Conservation (phyloP, 2,113 vertebrate species). For the Alethe castanea region DNA sequence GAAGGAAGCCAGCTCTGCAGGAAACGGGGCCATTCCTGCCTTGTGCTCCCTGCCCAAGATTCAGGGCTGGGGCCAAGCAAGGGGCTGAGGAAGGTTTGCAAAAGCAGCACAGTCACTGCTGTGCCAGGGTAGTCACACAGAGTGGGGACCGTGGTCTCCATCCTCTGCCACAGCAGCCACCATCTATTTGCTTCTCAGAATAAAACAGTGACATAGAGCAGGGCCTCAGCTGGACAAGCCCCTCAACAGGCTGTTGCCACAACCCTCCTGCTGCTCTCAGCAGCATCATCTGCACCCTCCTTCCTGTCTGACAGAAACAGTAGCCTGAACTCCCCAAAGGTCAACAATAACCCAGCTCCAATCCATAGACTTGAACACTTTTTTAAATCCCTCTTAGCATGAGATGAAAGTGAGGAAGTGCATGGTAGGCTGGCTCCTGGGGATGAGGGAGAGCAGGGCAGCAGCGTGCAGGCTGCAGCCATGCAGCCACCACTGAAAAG, state of each 20-base stretch:
- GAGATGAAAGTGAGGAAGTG: neutral
- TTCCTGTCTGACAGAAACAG: neutral
- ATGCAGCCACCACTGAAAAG: neutral
- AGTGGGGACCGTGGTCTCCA: accelerated
- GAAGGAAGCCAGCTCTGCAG: slow-evolving; percentile 32
- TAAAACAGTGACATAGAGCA: neutral
- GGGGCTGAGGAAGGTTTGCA: neutral
- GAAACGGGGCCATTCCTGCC: neutral
- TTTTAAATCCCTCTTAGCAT: neutral
- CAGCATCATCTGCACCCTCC: neutral
- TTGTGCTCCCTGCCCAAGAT: neutral
- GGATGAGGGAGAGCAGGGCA: neutral
- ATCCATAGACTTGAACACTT: neutral
- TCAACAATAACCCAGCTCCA: neutral
- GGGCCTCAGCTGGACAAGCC: neutral
- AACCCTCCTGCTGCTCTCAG: neutral
- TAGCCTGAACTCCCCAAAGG: neutral
- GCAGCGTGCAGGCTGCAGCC: neutral
- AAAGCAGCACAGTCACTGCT: neutral
- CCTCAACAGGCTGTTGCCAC: neutral
- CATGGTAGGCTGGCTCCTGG: neutral
- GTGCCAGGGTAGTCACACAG: neutral
- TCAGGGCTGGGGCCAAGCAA: neutral
- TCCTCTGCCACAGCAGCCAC: neutral
- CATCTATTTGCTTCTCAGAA: neutral